Evolutionary conservation across 2,113 vertebrate species (phyloP).

Genomic region (Climacteris rufus): DNA sequence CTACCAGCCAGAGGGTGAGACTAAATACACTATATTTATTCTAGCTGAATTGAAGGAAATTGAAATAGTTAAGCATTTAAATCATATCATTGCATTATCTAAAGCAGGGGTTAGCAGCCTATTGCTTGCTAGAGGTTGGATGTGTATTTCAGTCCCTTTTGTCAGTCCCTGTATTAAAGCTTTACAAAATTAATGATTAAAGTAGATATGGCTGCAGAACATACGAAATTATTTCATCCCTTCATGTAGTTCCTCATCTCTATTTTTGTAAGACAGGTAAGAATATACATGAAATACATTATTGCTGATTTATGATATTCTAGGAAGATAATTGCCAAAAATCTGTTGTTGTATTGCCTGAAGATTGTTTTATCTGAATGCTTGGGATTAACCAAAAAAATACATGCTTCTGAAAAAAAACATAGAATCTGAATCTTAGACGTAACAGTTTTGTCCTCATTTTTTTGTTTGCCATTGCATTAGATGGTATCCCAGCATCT

Average conservation of each 20-base stretch:
- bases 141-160: not conserved
- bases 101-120: not conserved
- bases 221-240: not conserved
- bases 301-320: not conserved
- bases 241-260: not conserved
- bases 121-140: not conserved
- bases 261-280: not conserved
- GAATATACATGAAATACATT: not conserved
- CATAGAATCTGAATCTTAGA: not conserved
- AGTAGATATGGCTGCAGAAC: not conserved
- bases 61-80: not conserved
- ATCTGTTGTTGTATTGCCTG: not conserved
- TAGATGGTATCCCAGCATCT: not conserved
- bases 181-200: not conserved
- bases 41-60: not conserved
- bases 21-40: not conserved
- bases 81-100: not conserved
- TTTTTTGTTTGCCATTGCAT: not conserved
- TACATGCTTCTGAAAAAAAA: fast-evolving
- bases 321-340: not conserved
- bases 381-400: not conserved
- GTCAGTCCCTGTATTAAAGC: not conserved
- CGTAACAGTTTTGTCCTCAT: not conserved
- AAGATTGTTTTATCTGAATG: not conserved
- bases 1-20: not conserved